Conservation (phyloP, 2,113 vertebrate genomes). For the Gasterosteus nipponicus region DNA sequence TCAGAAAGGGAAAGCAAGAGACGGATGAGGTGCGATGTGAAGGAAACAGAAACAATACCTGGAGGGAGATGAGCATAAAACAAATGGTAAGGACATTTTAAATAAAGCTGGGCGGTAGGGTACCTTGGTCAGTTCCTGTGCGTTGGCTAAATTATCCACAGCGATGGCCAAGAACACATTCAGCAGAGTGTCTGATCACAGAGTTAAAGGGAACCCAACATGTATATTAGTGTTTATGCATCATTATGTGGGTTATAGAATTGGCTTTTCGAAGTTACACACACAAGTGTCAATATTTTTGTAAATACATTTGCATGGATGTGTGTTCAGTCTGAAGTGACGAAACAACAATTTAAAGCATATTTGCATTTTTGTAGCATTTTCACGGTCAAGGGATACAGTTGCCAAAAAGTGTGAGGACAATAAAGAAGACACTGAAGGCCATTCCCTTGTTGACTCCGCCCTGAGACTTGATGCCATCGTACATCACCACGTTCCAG, state of each 20-base stretch:
- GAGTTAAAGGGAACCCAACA: constrained; percentile 63
- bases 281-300: background rate
- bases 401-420: constrained; percentile 96
- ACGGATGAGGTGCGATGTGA: background rate
- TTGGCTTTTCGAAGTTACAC: background rate
- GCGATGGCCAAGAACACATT: constrained; percentile 97
- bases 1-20: constrained; percentile 14
- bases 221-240: constrained; percentile 11
- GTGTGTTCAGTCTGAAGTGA: background rate
- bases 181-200: constrained; percentile 88
- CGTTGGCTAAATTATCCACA: constrained; percentile 94
- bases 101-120: background rate
- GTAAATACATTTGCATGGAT: background rate
- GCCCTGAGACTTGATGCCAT: constrained; percentile 94
- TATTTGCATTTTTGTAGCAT: background rate
- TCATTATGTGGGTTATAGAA: background rate
- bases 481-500: constrained; percentile 97
- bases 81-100: background rate
- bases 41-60: background rate
- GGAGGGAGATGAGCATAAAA: background rate
- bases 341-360: background rate
- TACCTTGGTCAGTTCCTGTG: constrained; percentile 93
- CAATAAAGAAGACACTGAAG: constrained; percentile 96
- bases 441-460: constrained; percentile 95
- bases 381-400: constrained; percentile 85